Evolutionary conservation across 2,797 vertebrate species (phyloP).

Genomic region (Poeciliopsis presidionis): DNA sequence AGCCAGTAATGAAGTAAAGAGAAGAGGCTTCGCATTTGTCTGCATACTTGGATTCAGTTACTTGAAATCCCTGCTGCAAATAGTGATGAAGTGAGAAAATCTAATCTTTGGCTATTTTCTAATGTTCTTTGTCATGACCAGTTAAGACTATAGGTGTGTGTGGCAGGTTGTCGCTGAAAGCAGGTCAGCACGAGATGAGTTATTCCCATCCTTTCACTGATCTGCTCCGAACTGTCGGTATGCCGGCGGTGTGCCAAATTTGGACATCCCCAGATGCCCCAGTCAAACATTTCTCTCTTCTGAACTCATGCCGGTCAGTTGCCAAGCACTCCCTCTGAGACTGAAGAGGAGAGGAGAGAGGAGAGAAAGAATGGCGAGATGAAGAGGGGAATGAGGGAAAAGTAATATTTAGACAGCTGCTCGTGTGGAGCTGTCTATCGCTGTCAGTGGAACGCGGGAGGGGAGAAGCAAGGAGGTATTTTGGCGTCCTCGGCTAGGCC

Average conservation of each 20-base stretch:
- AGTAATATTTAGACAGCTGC: conserved; percentile 86
- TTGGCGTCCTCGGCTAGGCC: conserved; percentile 60
- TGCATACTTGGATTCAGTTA: conserved; percentile 50
- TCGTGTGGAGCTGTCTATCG: conserved; percentile 68
- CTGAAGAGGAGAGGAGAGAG: conserved; percentile 54
- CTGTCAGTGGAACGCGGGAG: conserved; percentile 43
- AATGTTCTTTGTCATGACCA: conserved; percentile 37
- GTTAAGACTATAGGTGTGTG: conserved; percentile 57
- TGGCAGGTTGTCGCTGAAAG: conserved; percentile 41
- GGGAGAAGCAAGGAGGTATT: conserved; percentile 43
- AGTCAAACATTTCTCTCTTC: conserved; percentile 65
- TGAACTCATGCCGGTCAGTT: conserved; percentile 54
- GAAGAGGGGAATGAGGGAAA: conserved; percentile 64
- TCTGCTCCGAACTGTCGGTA: conserved; percentile 35
- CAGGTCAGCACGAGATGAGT: conserved; percentile 49
- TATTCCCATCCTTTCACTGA: conserved; percentile 50
- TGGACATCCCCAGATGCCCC: conserved; percentile 64
- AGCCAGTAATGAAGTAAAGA: conserved; percentile 71
- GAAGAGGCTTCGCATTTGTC: conserved; percentile 59
- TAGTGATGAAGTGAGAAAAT: conserved; percentile 43
- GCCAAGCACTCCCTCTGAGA: conserved; percentile 47
- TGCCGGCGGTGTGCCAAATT: conserved; percentile 64
- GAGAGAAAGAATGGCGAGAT: conserved; percentile 47
- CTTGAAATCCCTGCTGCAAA: conserved; percentile 56
- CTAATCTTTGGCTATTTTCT: conserved; percentile 48